phyloP scores from a whole-genome alignment of 2,888 invertebrate species.

The Brachypterus glaber region DNA sequence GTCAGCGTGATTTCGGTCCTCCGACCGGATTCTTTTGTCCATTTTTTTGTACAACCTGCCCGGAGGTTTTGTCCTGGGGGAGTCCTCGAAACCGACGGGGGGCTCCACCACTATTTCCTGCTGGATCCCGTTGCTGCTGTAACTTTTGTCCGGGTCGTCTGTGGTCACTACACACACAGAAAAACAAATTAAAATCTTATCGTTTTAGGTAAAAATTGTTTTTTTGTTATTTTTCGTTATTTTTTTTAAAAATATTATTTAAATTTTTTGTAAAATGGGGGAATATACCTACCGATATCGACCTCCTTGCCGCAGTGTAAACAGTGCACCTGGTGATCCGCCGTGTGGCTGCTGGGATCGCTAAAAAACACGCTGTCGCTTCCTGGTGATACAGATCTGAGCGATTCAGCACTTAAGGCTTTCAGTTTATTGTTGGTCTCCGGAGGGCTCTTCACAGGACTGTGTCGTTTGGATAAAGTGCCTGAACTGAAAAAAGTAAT shows the following conservation, averaged over 20 bases:
- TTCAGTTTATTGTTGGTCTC: slow-evolving; percentile 49
- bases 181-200: too few species aligned
- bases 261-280: not conserved
- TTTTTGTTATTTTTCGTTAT: too few species aligned
- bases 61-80: slow-evolving; percentile 47
- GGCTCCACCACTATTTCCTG: slow-evolving; percentile 68
- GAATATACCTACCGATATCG: slow-evolving; percentile 25
- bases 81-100: slow-evolving; percentile 82
- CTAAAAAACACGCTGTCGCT: slow-evolving; percentile 87
- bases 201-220: too few species aligned
- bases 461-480: slow-evolving; percentile 40
- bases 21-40: slow-evolving; percentile 56
- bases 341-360: slow-evolving; percentile 55
- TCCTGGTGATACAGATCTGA: slow-evolving; percentile 82
- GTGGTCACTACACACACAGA: slow-evolving; percentile 33
- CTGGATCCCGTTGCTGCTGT: slow-evolving; percentile 21
- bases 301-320: slow-evolving; percentile 76
- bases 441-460: slow-evolving; percentile 27
- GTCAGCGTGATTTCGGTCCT: slow-evolving; percentile 68
- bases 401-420: slow-evolving; percentile 76
- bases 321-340: slow-evolving; percentile 54
- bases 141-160: slow-evolving; percentile 33
- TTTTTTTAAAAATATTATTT: not conserved
- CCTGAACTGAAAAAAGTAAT: too few species aligned
- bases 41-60: slow-evolving; percentile 67